phyloP scores from a whole-genome alignment of 2,113 vertebrate genomes.

The Xerus inauris region DNA sequence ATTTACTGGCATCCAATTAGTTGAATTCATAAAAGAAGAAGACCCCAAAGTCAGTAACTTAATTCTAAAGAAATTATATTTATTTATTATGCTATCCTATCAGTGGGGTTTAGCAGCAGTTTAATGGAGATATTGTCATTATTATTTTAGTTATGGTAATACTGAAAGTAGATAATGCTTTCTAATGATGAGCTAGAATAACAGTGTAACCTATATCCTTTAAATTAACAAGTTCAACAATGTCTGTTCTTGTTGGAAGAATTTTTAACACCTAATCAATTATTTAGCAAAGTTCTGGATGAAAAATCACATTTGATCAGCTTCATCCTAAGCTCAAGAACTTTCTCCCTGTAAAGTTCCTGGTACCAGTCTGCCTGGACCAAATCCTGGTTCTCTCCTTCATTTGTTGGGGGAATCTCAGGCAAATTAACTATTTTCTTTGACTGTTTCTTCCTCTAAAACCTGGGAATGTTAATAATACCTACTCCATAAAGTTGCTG shows the following conservation, averaged over 20 bases:
- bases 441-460: background rate
- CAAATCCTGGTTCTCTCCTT: background rate
- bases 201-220: background rate
- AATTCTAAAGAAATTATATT: conserved; percentile 34
- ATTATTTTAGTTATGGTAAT: conserved; percentile 40
- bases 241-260: conserved; percentile 47
- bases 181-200: conserved; percentile 1
- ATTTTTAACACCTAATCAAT: background rate
- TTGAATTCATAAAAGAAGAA: conserved; percentile 35
- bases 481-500: background rate
- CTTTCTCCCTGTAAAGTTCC: background rate
- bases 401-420: background rate
- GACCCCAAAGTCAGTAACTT: background rate
- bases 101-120: background rate
- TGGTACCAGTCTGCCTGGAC: background rate
- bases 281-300: background rate
- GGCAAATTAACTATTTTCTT: background rate
- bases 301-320: background rate
- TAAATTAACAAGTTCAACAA: background rate
- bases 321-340: background rate
- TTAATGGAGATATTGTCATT: background rate
- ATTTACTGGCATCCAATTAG: conserved; percentile 18
- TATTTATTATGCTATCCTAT: background rate
- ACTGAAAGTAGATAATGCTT: background rate
- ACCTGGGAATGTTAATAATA: background rate